Conservation (phyloP, 2,797 vertebrate genomes). For the Cynopterus sphinx region DNA sequence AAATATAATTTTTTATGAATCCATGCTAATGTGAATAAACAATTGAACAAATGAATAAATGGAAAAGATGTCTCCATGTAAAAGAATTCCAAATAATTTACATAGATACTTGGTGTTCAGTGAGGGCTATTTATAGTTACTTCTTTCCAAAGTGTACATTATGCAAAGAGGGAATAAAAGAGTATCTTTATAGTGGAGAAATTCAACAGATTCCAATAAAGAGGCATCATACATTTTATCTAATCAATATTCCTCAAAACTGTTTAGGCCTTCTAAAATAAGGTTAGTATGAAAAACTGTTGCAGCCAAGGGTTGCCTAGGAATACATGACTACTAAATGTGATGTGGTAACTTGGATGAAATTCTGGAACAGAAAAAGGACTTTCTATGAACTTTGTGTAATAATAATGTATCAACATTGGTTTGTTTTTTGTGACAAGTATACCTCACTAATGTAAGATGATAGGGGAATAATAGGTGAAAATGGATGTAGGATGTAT, state of each 20-base stretch:
- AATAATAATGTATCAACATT: slow-evolving; percentile 26
- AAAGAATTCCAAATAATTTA: background rate
- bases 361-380: slow-evolving; percentile 27
- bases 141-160: background rate
- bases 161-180: background rate
- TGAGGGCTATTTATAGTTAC: background rate
- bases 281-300: background rate
- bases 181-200: background rate
- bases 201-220: background rate
- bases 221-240: background rate
- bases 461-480: background rate
- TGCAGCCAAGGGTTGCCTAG: background rate
- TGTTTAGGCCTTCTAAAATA: background rate
- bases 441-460: background rate
- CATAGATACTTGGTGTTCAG: background rate
- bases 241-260: background rate
- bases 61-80: background rate
- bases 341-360: background rate
- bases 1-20: background rate
- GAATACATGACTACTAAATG: background rate
- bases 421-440: slow-evolving; percentile 43
- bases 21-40: background rate
- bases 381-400: slow-evolving; percentile 9
- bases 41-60: background rate
- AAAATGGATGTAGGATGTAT: background rate